Conservation (phyloP, 1,140 invertebrate species). For the Saxidomus purpurata region DNA sequence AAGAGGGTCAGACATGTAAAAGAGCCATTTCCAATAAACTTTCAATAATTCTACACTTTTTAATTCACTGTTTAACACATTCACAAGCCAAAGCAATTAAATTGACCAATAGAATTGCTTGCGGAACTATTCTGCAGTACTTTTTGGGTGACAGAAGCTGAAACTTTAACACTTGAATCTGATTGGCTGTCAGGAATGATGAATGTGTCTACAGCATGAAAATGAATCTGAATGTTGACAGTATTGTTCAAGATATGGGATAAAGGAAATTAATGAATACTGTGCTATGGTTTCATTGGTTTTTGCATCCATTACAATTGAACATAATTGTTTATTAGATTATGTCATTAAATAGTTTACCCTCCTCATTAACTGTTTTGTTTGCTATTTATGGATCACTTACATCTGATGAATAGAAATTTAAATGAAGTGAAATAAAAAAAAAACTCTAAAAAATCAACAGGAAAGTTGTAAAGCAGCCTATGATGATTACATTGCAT, state of each 20-base stretch:
- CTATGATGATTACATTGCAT: too few species aligned
- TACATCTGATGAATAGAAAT: too few species aligned
- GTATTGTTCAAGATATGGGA: conserved; percentile 17
- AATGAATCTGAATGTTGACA: conserved; percentile 25
- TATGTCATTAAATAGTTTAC: too few species aligned
- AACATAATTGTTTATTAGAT: too few species aligned
- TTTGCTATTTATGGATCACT: too few species aligned
- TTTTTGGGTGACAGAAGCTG: conserved; percentile 22
- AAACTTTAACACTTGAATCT: conserved; percentile 51
- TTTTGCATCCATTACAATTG: neutral
- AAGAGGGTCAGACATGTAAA: conserved; percentile 32
- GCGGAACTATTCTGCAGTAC: conserved; percentile 19
- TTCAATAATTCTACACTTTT: conserved; percentile 35
- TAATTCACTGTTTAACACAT: conserved; percentile 21
- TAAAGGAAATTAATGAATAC: conserved; percentile 2
- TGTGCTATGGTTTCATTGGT: neutral
- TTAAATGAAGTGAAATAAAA: too few species aligned
- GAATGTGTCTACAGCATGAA: conserved; percentile 31
- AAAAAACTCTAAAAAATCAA: too few species aligned
- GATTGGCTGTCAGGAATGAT: conserved; percentile 51
- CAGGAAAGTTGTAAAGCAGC: too few species aligned
- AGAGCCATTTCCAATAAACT: conserved; percentile 45
- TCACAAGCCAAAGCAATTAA: conserved; percentile 45
- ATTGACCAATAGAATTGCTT: conserved; percentile 34
- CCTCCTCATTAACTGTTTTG: too few species aligned